Conservation (phyloP, 2,797 vertebrate species). For the Glossophaga mutica region DNA sequence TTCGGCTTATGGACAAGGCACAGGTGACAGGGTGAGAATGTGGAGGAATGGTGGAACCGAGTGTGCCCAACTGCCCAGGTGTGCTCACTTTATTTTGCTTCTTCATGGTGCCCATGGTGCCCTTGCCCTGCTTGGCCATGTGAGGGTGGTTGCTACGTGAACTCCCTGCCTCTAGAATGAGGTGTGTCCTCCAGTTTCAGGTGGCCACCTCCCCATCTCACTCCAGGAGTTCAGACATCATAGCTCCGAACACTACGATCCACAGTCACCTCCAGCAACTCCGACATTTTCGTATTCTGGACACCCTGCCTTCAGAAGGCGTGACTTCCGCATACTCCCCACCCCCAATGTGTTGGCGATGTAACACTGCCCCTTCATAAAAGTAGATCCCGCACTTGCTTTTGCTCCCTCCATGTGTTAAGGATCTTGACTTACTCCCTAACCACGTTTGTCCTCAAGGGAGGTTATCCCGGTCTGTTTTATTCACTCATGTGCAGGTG, state of each 20-base stretch:
- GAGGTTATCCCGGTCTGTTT: too few species aligned
- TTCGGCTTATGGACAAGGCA: background rate
- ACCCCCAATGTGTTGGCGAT: too few species aligned
- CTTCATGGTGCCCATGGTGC: background rate
- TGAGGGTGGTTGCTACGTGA: rapidly evolving
- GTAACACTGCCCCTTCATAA: background rate
- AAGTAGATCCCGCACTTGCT: background rate
- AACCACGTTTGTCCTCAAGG: too few species aligned
- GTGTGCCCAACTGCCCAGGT: background rate
- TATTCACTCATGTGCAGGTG: too few species aligned
- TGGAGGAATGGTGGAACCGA: too few species aligned
- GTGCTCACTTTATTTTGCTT: background rate
- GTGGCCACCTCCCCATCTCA: background rate
- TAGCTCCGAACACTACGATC: background rate
- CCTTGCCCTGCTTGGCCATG: background rate
- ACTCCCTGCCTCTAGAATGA: background rate
- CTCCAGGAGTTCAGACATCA: background rate
- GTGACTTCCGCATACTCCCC: background rate
- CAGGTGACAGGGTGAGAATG: background rate
- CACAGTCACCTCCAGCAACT: background rate
- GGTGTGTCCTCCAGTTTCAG: background rate
- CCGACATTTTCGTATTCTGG: background rate
- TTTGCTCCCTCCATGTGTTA: background rate
- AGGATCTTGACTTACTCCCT: background rate
- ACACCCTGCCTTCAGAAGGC: background rate